phyloP scores from a whole-genome alignment of 2,888 invertebrate genomes.

The Erebia ligea region DNA sequence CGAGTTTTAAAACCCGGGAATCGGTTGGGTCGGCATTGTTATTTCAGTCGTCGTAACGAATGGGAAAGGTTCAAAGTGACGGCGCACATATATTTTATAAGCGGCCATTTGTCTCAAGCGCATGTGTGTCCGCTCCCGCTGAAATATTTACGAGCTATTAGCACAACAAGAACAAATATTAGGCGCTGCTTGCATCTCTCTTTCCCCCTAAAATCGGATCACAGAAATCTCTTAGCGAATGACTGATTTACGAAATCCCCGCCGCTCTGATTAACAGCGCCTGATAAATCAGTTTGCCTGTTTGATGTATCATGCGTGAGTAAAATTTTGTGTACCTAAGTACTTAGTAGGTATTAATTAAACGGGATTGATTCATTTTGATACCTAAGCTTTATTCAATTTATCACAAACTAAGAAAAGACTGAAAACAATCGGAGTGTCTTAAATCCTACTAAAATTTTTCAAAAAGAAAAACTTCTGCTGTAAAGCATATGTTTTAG shows the following conservation, averaged over 20 bases:
- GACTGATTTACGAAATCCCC: slow-evolving; percentile 64
- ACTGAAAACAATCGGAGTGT: too few species aligned
- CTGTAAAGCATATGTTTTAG: too few species aligned
- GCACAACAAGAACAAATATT: slow-evolving; percentile 69
- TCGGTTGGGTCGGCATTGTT: slow-evolving; percentile 69
- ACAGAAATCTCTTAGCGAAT: slow-evolving; percentile 60
- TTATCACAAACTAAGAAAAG: neutral
- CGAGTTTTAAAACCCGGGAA: slow-evolving; percentile 59
- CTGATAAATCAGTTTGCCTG: slow-evolving; percentile 39
- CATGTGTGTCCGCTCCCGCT: slow-evolving; percentile 69
- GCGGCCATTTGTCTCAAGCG: slow-evolving; percentile 72
- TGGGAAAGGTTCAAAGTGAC: slow-evolving; percentile 74
- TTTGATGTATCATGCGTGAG: slow-evolving; percentile 42
- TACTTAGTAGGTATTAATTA: neutral
- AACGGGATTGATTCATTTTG: neutral
- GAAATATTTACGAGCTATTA: slow-evolving; percentile 82
- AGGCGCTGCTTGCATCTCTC: slow-evolving; percentile 50
- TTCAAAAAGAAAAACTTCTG: too few species aligned
- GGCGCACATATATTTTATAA: slow-evolving; percentile 73
- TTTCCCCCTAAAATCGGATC: slow-evolving; percentile 53
- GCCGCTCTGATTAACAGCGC: slow-evolving; percentile 31
- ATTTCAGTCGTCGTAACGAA: slow-evolving; percentile 78
- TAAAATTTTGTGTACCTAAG: neutral
- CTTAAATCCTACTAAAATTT: too few species aligned
- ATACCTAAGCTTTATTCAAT: neutral